Conservation (phyloP, 2,113 vertebrate species). For the mouse (Mus musculus) region GRCm39 chr11:33213501-33214000, state of each 20-base stretch:
- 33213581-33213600: not conserved
- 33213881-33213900: not conserved
- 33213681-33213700: not conserved
- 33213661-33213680: not conserved
- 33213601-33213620: not conserved
- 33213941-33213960: not conserved
- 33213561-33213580: not conserved
- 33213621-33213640: not conserved
- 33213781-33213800: slow-evolving; percentile 10
- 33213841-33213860: not conserved
- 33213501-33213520: not conserved
- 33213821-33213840: not conserved
- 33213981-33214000: slow-evolving; percentile 30
- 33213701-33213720: not conserved
- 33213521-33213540: too few relatives aligned
- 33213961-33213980: not conserved
- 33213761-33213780: not conserved
- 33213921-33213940: not conserved
- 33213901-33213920: not conserved
- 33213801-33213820: slow-evolving; percentile 5
- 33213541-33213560: not conserved
- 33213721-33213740: not conserved
- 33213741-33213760: not conserved
- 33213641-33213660: not conserved
- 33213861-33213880: not conserved